Base-by-base conservation (phyloP, 2,113 vertebrate species). In the Calidris pygmaea region DNA sequence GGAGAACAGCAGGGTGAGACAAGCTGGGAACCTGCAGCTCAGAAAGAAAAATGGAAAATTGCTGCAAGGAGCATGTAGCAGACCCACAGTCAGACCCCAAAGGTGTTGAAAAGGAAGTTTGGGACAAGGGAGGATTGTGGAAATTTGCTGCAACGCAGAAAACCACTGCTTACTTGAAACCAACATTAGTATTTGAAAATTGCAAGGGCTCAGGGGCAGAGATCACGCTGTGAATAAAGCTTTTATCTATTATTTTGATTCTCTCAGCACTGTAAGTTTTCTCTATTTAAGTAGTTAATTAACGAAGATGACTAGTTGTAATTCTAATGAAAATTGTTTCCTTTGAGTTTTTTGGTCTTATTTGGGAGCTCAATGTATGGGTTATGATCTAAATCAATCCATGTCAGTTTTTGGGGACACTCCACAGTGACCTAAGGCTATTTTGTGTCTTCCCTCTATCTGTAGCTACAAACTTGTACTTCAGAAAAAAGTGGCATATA, bases 251-350 rank as follows among this genome's bases (percentile, higher is more conserved):
- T 87, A 50, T 71, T 87, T 89, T 50, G 17, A 13, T 35, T 81
- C 43, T 58, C 34, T 73, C 47, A 59, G 18, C 4, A 3, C 37
- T 52, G 2, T 50, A 80, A 48, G 32, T 77, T 78, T 87, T 91
- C 19, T 48, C 15, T 77, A 2, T 58, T 66, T 50, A 55, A 9
- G 3, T 11, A 67, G n/a, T 30, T 55, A 87, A 79, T 48, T 65
- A 95, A 60, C 37, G 55, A 65, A 87, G 32, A 71, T 55, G 37
- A 89, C 47, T 45, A 89, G n/a, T 17, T 74, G 65, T n/a, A 82
- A 75, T 68, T 71, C 37, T 67, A 91, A 78, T 23, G 27, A 87
- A 87, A 89, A 85, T 48, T 41, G 78, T 5, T 1, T 71, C 35
- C 27, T 77, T 35, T 67, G 26, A 74, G 12, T 3, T n/a, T 9